Conservation (phyloP, 2,888 invertebrate genomes). For the Meteorus cinctellus region DNA sequence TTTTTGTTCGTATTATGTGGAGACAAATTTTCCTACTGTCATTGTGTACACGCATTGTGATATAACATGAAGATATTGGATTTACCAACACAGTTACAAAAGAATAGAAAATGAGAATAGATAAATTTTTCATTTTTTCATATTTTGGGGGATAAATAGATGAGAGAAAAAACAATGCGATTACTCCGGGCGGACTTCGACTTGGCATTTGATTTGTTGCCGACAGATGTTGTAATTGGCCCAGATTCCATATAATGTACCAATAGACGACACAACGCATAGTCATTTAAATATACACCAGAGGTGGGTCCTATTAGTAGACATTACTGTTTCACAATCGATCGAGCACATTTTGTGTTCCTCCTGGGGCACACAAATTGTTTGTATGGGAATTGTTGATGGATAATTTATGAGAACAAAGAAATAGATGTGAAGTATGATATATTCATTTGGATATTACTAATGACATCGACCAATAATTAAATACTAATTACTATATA, state of each 20-base stretch:
- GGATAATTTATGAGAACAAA: not conserved
- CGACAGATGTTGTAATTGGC: slow-evolving; percentile 64
- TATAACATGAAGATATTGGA: not conserved
- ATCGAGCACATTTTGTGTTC: slow-evolving; percentile 22
- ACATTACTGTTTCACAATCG: slow-evolving; percentile 36
- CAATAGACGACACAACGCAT: slow-evolving; percentile 54
- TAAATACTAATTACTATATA: not conserved
- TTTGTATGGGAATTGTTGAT: not conserved
- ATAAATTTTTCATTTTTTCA: not conserved
- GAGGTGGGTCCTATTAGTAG: slow-evolving; percentile 23
- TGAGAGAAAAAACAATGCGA: not conserved
- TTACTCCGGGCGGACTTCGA: not conserved
- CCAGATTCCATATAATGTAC: slow-evolving; percentile 65
- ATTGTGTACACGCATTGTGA: not conserved
- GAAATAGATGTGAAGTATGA: not conserved
- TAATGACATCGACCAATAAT: not conserved
- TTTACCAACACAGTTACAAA: not conserved
- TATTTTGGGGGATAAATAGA: not conserved
- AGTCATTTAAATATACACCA: slow-evolving; percentile 58
- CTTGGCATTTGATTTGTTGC: slow-evolving; percentile 37
- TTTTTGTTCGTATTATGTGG: too few relatives aligned
- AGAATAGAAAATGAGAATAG: not conserved
- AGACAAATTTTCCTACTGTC: too few relatives aligned
- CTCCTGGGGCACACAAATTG: slow-evolving; percentile 7
- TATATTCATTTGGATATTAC: not conserved